Base-by-base conservation (phyloP, 1,140 invertebrate species). In the Bilobella aurantiaca region DNA sequence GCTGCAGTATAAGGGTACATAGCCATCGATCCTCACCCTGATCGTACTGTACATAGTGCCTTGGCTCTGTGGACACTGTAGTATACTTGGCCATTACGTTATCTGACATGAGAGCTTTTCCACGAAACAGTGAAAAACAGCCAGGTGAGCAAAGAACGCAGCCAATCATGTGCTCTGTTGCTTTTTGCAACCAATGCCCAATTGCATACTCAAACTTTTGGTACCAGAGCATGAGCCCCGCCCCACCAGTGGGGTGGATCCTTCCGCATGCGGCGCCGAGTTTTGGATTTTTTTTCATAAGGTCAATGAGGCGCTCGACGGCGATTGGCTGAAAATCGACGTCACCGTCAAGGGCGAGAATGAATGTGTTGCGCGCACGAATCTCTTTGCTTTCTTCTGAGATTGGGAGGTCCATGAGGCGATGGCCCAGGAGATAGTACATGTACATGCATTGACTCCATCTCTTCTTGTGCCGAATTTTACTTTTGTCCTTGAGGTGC, bases 141-240 rank as follows among this genome's bases (percentile, higher is more conserved):
- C 83, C 83, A 12, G 83, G 83, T 71, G 80, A 81, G 74, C 84
- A 85, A 5, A 85, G 78, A 1, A 85, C 84, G 74, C 84, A 86
- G 31, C 84, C 84, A 73, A 86, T 81, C 77, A 85, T 80, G 71
- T 85, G 84, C 68, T 85, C 84, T 12, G 84, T 84, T 8, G 84
- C 82, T 74, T 85, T 85, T 75, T 86, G 85, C 8, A 85, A 76
- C 84, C 84, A 85, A 80, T 85, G 84, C 49, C 83, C 82, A 63
- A 31, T 79, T 8, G 85, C 85, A 72, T 85, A 85, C 71, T 85
- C 84, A 74, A 85, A 85, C 71, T 83, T 85, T 74, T 85, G 84
- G 71, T 85, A 85, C 83, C 83, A 85, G 1, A 82, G 79, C 78
- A 83, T 81, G 0, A 79, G 78, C 49, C 81, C 70, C 30, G 42